A percentile compares a stretch with the other conserved stretches of the same genome.
Conservation (phyloP, 2,113 vertebrate species). For the Chloropsis hardwickii region DNA sequence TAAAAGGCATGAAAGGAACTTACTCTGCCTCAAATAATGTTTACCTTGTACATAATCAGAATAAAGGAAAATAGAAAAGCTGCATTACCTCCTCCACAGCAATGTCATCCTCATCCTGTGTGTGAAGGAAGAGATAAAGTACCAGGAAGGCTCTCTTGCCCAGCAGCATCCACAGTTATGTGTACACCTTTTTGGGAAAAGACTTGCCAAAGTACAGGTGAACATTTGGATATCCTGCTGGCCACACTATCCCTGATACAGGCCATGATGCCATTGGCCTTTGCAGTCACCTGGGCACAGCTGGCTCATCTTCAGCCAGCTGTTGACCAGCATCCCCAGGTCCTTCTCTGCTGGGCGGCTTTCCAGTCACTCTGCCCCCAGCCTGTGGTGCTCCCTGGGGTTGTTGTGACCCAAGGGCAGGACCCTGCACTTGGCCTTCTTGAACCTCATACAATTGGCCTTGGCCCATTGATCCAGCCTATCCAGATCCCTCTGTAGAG, state of each 20-base stretch:
- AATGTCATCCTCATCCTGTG: background rate
- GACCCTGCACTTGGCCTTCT: rapidly evolving
- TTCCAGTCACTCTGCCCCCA: background rate
- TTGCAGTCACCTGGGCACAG: background rate
- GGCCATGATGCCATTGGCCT: background rate
- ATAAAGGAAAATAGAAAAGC: background rate
- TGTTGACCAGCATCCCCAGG: background rate
- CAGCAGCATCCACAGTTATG: background rate
- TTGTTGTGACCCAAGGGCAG: background rate
- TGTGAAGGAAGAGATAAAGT: background rate
- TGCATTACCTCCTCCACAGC: background rate
- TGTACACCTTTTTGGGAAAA: background rate
- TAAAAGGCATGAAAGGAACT: background rate
- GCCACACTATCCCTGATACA: background rate
- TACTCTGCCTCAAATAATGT: background rate
- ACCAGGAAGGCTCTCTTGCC: background rate
- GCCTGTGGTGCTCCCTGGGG: background rate
- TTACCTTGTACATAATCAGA: background rate
- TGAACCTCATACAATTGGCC: rapidly evolving
- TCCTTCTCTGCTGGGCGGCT: too few species aligned
- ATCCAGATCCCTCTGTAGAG: background rate
- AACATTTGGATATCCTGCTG: background rate
- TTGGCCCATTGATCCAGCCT: background rate
- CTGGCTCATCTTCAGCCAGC: rapidly evolving
- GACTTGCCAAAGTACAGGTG: background rate